Base-by-base conservation (phyloP, 2,797 vertebrate genomes). In the Capromys pilorides region DNA sequence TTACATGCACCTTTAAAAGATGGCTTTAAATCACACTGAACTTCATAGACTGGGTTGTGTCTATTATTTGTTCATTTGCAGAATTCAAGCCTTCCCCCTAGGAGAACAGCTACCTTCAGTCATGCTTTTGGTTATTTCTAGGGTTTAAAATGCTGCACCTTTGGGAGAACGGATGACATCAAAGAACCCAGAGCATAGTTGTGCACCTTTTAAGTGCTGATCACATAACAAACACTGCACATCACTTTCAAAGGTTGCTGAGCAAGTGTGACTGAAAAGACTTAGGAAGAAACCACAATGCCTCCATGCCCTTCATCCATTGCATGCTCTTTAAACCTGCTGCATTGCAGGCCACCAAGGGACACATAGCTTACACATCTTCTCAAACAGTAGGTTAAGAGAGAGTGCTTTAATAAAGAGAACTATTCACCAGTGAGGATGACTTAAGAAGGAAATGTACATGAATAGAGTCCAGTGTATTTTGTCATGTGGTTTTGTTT, bases 351-450 rank as follows among this genome's bases (percentile, higher is more conserved):
- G 78, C 33, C 18, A 81, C 18, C 39, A 39, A 57, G 36, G 51
- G 54, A 26, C 71, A 84, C 71, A 78, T 39, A 14, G 9, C 18
- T 81, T 6, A 2, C 28, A 11, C 13, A 77, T 45, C 67, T 90
- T 88, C 62, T 93, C 62, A 91, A 79, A 79, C 24, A 95, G 45
- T 86, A 71, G 71, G 41, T 82, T 85, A 85, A 91, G 84, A 86
- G 41, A 5, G 8, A 83, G 36, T 82, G 28, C 79, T 91, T 91
- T 93, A 87, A 82, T 91, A 85, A 83, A 54, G 45, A 90, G 54
- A 78, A 16, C 41, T 81, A 4, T 39, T 94, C 79, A 62, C 14
- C 36, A 45, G 31, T 64, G 61, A 87, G 33, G 12, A 26, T 16
- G 39, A 6, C 33, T 94, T 61, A 91, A 94, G 61, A 93, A 95